Evolutionary conservation across 2,888 invertebrate genomes (phyloP), one percentile per base, ranked within the genome.

Genomic region (Entomobrya proxima): DNA sequence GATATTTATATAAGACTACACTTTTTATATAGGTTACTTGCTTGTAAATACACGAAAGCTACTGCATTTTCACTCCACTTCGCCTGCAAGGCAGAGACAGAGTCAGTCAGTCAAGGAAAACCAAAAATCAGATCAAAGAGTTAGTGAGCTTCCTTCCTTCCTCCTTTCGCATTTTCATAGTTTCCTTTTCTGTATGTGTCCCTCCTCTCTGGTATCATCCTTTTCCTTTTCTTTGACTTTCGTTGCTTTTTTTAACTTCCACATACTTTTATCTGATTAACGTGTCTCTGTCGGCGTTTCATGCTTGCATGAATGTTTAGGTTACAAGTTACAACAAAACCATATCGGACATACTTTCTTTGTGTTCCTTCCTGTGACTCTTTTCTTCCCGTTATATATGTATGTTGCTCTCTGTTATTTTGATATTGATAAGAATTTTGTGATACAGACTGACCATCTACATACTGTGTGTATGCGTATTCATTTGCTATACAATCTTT

Each of bases 271-370:
- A 83, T 83, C 82, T 83, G 82, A 83, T 83, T 83, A 83, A 76
- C 82, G 76, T 83, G 82, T 76, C 81, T 81, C 82, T 83, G 82
- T 83, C 82, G 82, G 82, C 67, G 67, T 83, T 81, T 83, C 82
- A 83, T 83, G 82, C 67, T 76, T 67, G 35, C 52, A 47, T 83
- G 82, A 83, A 67, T 83, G 82, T 76, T 83, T 37, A 52, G 67
- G 15, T 52, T n/a, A n/a, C n/a, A 52, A 40, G 32, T 7, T 55
- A 75, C 35, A 37, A 75, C 77, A 55, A 80, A 69, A 11, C 15
- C 44, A 40, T 15, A n/a, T 40, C 32, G 18, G 18, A 40, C 13
- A 27, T 52, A 18, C 55, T 80, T 80, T 80, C 30, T 77, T 44
- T 30, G n/a, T 58, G 11, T 27, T 40, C 24, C 21, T 69, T 58